A percentile compares a stretch with the other conserved stretches of the same genome.
phyloP scores from a whole-genome alignment of 1,140 invertebrate species.

The Leptopilina boulardi region DNA sequence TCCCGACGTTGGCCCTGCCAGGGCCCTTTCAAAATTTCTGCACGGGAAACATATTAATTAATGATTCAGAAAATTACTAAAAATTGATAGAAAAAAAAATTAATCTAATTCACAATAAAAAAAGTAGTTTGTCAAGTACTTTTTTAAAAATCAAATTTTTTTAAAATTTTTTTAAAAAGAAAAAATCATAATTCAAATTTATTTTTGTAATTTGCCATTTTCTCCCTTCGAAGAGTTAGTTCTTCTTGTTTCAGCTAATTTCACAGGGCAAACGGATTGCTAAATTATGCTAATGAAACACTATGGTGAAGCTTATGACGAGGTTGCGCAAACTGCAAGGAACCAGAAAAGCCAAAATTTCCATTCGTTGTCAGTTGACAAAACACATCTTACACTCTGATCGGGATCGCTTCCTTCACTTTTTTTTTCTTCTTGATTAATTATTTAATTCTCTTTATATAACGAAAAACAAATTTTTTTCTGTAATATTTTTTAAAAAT shows the following conservation, averaged over 20 bases:
- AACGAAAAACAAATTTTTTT: background rate
- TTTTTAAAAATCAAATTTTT: too few species aligned
- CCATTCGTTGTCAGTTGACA: constrained; percentile 47
- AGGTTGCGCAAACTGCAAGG: constrained; percentile 56
- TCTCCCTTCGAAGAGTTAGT: constrained; percentile 40
- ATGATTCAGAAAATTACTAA: too few species aligned
- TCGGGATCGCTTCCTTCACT: background rate
- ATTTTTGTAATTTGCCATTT: background rate
- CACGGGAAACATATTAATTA: too few species aligned
- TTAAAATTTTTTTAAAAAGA: too few species aligned
- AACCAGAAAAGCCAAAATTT: constrained; percentile 54
- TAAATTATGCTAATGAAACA: constrained; percentile 64
- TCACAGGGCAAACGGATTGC: constrained; percentile 56
- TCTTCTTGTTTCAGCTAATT: constrained; percentile 50
- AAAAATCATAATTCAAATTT: background rate
- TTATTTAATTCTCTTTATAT: background rate
- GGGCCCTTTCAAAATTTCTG: too few species aligned
- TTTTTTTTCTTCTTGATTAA: background rate
- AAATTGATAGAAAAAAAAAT: too few species aligned
- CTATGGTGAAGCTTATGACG: constrained; percentile 53
- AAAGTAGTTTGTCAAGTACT: too few species aligned
- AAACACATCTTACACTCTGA: background rate
- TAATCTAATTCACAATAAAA: too few species aligned
- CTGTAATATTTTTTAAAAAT: too few species aligned
- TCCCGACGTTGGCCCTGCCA: too few species aligned